A percentile compares a stretch with the other conserved stretches of the same genome.
Evolutionary conservation across 2,113 vertebrate species (phyloP).

Genomic region (Pelvicachromis taeniatus): DNA sequence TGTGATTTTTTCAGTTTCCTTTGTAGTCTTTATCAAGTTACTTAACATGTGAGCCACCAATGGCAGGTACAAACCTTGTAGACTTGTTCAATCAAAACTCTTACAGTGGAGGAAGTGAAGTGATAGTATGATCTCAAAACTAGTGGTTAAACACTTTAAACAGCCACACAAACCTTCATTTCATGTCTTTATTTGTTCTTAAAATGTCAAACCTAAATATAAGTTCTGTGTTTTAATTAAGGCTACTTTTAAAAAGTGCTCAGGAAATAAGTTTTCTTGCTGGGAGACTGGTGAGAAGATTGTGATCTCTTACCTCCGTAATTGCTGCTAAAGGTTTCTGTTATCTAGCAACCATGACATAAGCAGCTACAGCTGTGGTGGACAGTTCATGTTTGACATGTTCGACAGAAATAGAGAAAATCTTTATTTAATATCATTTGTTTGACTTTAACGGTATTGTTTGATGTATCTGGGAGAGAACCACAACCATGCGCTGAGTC

Average conservation of each 20-base stretch:
- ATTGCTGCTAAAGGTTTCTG: background rate
- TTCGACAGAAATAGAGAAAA: background rate
- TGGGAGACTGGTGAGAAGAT: too few relatives aligned
- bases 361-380: background rate
- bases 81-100: background rate
- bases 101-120: background rate
- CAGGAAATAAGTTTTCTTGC: too few relatives aligned
- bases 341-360: background rate
- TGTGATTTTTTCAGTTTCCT: background rate
- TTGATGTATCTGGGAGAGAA: background rate
- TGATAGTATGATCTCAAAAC: background rate
- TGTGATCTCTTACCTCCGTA: too few relatives aligned
- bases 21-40: background rate
- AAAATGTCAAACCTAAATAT: background rate
- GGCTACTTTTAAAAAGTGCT: too few relatives aligned
- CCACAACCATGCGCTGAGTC: background rate
- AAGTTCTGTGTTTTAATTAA: background rate
- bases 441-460: background rate
- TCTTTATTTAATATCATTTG: background rate
- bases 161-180: background rate
- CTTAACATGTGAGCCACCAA: background rate
- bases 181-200: background rate
- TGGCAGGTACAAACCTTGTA: background rate
- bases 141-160: background rate
- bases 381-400: background rate